Percentiles rank a stretch among this genome's conserved stretches.
phyloP scores from a whole-genome alignment of 2,888 invertebrate species.

The Chaetogeoica ovagalla region DNA sequence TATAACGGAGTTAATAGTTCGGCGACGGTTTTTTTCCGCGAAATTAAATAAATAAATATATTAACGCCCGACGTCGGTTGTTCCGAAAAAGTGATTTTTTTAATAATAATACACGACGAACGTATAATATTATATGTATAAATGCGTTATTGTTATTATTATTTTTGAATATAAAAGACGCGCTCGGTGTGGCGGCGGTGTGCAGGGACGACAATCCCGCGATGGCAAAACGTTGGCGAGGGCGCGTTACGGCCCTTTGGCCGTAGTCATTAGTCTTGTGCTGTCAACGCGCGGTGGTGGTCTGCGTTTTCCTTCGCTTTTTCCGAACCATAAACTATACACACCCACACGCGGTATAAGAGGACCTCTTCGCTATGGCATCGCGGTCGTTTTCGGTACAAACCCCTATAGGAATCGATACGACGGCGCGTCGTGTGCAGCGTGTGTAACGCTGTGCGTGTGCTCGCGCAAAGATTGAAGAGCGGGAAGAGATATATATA shows the following conservation, averaged over 20 bases:
- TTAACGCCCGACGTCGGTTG: slow-evolving; percentile 8
- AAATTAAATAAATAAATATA: slow-evolving; percentile 9
- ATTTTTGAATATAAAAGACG: slow-evolving; percentile 49
- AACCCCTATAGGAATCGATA: slow-evolving; percentile 45
- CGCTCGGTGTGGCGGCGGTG: neutral
- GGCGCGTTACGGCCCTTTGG: slow-evolving; percentile 1
- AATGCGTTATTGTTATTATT: slow-evolving; percentile 16
- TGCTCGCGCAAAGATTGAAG: too few species aligned
- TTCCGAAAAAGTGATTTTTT: slow-evolving; percentile 1
- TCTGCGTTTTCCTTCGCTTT: slow-evolving; percentile 36
- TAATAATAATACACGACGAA: slow-evolving; percentile 18
- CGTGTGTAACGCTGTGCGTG: too few species aligned
- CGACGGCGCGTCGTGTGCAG: slow-evolving; percentile 14
- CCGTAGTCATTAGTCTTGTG: slow-evolving; percentile 46
- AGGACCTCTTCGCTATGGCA: slow-evolving; percentile 21
- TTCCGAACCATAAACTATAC: slow-evolving; percentile 43
- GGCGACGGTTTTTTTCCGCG: neutral
- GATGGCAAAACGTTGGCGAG: slow-evolving; percentile 38
- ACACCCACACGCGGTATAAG: neutral
- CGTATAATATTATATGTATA: neutral
- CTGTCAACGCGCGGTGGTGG: slow-evolving; percentile 42
- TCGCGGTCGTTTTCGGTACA: slow-evolving; percentile 39
- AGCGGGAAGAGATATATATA: neutral
- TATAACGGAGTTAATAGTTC: slow-evolving; percentile 2
- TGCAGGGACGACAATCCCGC: slow-evolving; percentile 34